Evolutionary conservation across 2,113 vertebrate genomes (phyloP).

Genomic region (Ceyx melanurus): DNA sequence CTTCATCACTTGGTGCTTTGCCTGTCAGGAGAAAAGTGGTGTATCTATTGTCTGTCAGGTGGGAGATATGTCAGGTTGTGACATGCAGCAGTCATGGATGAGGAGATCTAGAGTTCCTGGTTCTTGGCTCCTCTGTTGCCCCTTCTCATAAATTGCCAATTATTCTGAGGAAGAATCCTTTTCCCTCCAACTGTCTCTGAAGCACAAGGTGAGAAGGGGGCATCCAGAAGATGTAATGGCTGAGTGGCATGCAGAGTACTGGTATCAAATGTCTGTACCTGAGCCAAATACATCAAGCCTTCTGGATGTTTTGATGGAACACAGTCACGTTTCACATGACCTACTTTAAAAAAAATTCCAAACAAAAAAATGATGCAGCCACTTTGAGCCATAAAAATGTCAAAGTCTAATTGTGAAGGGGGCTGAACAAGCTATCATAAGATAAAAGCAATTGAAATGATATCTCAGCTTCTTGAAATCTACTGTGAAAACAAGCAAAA

Average conservation of each 20-base stretch:
- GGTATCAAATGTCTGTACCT: background rate
- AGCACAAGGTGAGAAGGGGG: background rate
- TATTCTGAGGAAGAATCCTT: background rate
- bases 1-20: background rate
- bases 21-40: background rate
- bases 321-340: background rate
- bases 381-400: slow-evolving; percentile 22
- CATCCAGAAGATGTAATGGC: background rate
- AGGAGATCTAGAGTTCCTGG: background rate
- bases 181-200: background rate
- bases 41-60: background rate
- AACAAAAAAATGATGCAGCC: background rate
- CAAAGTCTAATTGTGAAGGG: slow-evolving; percentile 7
- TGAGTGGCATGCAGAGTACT: background rate
- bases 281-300: background rate
- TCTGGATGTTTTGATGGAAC: background rate
- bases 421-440: slow-evolving; percentile 13
- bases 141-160: background rate
- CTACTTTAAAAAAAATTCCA: background rate
- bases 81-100: background rate
- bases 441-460: slow-evolving; percentile 44
- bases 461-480: slow-evolving; percentile 18
- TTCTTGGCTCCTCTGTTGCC: background rate
- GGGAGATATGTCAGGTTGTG: background rate
- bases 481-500: slow-evolving; percentile 26